Base-by-base conservation (phyloP, 2,888 invertebrate genomes). In the Maniola hyperantus region DNA sequence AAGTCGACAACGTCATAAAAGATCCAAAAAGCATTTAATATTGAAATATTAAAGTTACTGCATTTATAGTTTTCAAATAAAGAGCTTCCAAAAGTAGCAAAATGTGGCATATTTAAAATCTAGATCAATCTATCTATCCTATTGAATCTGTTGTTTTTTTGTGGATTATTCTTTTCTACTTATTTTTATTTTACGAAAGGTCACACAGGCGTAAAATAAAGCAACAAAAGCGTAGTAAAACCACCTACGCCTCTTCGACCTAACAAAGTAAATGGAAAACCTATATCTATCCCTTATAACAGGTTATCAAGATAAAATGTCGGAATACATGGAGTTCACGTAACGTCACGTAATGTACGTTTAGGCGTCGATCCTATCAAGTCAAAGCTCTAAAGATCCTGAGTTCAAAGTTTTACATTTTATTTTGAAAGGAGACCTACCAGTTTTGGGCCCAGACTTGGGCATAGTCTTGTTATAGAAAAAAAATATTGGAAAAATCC, bases 261-360 rank as follows among this genome's bases (percentile, higher is more conserved):
- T 15, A n/a, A 59, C 46, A 34, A 59, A 59, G 48, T 59, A 46
- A 59, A 59, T 59, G 59, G 59, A 59, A 59, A 59, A 48, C 46
- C 59, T 59, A 59, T 59, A 48, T n/a, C 13, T 26, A 26, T 20
- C 57, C 33, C 33, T 15, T 33, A 59, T 6, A 48, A 48, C 2
- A 48, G 15, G n/a, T 34, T n/a, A 48, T 46, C 39, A 33, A 34
- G 59, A 34, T 18, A 48, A 39, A 57, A 57, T 55, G 15, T 36
- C 36, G 36, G 39, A 55, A 39, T 6, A 34, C 33, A 53, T 36
- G 15, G 10, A 55, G 5, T 18, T 55, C 15, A 18, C 18, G 44
- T 44, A 11, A 11, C 20, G 55, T 5, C 20, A n/a, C n/a, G n/a
- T n/a, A n/a, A n/a, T n/a, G n/a, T n/a, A n/a, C n/a, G 10, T 48